phyloP scores from a whole-genome alignment of 2,888 invertebrate genomes.

The Perithous albicinctus region DNA sequence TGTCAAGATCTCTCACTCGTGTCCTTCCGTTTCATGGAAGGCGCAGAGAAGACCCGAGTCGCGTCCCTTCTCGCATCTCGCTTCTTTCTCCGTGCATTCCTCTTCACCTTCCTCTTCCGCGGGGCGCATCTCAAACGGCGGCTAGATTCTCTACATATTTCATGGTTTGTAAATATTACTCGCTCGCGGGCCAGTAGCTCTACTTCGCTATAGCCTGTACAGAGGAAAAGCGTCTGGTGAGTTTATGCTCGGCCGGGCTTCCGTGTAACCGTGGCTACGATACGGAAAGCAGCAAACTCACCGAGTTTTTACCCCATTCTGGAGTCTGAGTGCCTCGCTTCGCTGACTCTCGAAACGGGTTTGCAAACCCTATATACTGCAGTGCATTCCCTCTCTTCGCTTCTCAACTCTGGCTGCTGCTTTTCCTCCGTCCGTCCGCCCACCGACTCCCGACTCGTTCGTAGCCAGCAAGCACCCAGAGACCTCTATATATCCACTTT shows the following conservation, averaged over 20 bases:
- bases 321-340: conserved; percentile 83
- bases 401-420: conserved; percentile 30
- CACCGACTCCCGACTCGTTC: background rate
- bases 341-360: conserved; percentile 82
- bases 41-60: conserved; percentile 13
- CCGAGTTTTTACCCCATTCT: conserved; percentile 82
- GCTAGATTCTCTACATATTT: conserved; percentile 77
- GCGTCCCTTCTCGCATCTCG: conserved; percentile 58
- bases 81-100: background rate
- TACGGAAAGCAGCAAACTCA: conserved; percentile 78
- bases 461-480: conserved; percentile 8
- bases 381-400: conserved; percentile 53
- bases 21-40: conserved; percentile 10
- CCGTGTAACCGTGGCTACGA: conserved; percentile 79
- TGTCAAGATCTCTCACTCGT: conserved; percentile 45
- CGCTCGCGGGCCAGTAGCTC: conserved; percentile 60
- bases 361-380: conserved; percentile 72
- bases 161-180: conserved; percentile 83
- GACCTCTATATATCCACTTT: conserved; percentile 61
- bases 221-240: conserved; percentile 77
- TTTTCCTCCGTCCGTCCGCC: conserved; percentile 16
- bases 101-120: conserved; percentile 17
- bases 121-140: conserved; percentile 71
- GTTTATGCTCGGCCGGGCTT: conserved; percentile 81
- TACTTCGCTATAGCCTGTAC: background rate